Evolutionary conservation across 2,113 vertebrate genomes (phyloP).

Genomic region (Stigmatopora argus): DNA sequence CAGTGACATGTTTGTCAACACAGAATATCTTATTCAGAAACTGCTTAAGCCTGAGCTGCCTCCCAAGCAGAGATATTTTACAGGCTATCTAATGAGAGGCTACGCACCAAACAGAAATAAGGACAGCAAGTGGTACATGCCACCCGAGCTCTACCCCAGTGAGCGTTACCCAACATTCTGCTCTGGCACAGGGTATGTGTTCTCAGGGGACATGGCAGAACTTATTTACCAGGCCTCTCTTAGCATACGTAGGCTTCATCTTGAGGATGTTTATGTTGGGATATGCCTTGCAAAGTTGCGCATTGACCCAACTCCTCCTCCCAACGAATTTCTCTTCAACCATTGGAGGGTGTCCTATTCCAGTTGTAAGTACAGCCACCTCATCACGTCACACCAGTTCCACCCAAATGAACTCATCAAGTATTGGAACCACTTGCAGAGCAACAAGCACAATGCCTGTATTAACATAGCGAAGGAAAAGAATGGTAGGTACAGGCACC

Average conservation of each 20-base stretch:
- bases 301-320: slow-evolving; percentile 88
- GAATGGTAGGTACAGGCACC: slow-evolving; percentile 81
- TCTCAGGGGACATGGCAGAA: slow-evolving; percentile 93
- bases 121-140: slow-evolving; percentile 98
- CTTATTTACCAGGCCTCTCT: slow-evolving; percentile 92
- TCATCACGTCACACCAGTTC: slow-evolving; percentile 98
- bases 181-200: slow-evolving; percentile 94
- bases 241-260: slow-evolving; percentile 87
- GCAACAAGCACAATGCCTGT: slow-evolving; percentile 97
- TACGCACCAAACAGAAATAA: slow-evolving; percentile 93
- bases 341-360: slow-evolving; percentile 96
- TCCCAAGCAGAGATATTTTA: slow-evolving; percentile 85
- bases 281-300: slow-evolving; percentile 93
- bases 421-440: slow-evolving; percentile 97
- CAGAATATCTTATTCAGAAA: slow-evolving; percentile 94
- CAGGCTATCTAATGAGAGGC: slow-evolving; percentile 92
- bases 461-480: slow-evolving; percentile 88
- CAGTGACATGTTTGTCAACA: slow-evolving; percentile 98
- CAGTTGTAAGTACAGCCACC: slow-evolving; percentile 96
- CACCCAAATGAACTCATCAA: slow-evolving; percentile 90
- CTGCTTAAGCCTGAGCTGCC: slow-evolving; percentile 86
- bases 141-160: slow-evolving; percentile 89
- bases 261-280: slow-evolving; percentile 96
- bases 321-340: slow-evolving; percentile 96
- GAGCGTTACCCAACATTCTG: slow-evolving; percentile 96